phyloP scores from a whole-genome alignment of 1,140 invertebrate species.

The Zaprionus taronus region DNA sequence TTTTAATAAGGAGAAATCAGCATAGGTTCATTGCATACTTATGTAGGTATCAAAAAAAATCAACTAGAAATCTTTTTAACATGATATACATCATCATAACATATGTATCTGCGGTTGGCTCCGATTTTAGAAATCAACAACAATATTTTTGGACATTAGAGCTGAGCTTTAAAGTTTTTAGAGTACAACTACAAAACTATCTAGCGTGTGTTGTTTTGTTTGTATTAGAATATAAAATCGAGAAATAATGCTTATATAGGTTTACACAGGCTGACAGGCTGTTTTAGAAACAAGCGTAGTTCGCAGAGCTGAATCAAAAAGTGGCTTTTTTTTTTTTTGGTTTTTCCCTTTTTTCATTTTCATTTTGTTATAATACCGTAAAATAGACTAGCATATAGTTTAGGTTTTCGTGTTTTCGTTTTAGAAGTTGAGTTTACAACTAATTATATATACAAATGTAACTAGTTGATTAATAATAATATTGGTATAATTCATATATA shows the following conservation, averaged over 20 bases:
- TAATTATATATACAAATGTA: constrained; percentile 77
- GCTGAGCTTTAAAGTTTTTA: constrained; percentile 53
- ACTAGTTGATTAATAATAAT: constrained; percentile 50
- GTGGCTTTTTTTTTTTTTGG: not conserved
- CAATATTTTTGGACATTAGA: constrained; percentile 65
- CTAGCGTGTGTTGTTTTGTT: constrained; percentile 20
- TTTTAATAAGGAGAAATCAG: constrained; percentile 56
- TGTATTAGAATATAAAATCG: constrained; percentile 51
- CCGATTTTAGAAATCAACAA: constrained; percentile 80
- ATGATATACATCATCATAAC: constrained; percentile 48
- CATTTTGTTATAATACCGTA: constrained; percentile 48
- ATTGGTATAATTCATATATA: constrained; percentile 26
- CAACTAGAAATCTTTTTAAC: constrained; percentile 63
- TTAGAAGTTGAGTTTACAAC: constrained; percentile 43
- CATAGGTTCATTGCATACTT: constrained; percentile 37
- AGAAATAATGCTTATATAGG: constrained; percentile 65
- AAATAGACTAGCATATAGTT: constrained; percentile 75
- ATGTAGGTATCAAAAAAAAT: constrained; percentile 23
- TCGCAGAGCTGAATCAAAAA: constrained; percentile 63
- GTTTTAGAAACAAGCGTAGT: constrained; percentile 76
- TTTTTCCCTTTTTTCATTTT: not conserved
- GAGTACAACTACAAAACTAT: constrained; percentile 22
- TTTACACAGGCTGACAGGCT: constrained; percentile 41
- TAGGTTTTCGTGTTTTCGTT: constrained; percentile 20
- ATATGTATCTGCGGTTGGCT: constrained; percentile 46